Evolutionary conservation across 37 sponge, comb jelly and placozoan species (phyloP).

Genomic region (Hexactinellida sp.): DNA sequence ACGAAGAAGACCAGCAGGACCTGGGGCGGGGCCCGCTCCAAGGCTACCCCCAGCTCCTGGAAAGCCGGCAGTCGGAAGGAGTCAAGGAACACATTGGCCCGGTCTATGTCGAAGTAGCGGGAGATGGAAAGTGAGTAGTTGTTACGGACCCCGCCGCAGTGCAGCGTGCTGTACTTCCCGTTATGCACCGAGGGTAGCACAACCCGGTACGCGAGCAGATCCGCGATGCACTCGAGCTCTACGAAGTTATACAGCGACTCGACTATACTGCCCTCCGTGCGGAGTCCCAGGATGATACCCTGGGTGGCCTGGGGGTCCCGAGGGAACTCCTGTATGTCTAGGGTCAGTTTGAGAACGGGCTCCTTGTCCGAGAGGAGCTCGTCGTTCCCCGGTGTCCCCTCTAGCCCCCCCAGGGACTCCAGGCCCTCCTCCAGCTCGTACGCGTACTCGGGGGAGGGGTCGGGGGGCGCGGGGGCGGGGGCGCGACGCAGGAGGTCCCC

Average conservation of each 20-base stretch:
- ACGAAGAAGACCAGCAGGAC: slow-evolving; percentile 3
- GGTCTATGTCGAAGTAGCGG: background rate
- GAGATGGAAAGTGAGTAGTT: background rate
- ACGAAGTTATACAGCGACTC: background rate
- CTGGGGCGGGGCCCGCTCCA: background rate
- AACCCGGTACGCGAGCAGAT: background rate
- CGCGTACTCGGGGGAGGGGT: background rate
- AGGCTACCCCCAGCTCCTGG: background rate
- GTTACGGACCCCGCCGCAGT: background rate
- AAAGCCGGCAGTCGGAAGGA: background rate
- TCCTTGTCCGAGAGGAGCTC: background rate
- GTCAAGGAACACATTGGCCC: background rate
- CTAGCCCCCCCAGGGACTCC: background rate
- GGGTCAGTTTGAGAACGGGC: background rate
- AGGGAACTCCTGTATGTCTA: background rate
- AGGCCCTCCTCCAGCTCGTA: background rate
- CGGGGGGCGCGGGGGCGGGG: background rate
- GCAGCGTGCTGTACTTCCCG: background rate
- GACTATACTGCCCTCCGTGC: background rate
- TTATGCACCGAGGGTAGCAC: background rate
- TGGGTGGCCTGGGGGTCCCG: background rate
- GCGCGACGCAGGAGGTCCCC: background rate
- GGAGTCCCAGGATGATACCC: background rate
- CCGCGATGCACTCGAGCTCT: background rate
- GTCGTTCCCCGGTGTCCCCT: background rate